Base-by-base conservation (phyloP, 2,888 invertebrate species). In the Phyto melanocephala region DNA sequence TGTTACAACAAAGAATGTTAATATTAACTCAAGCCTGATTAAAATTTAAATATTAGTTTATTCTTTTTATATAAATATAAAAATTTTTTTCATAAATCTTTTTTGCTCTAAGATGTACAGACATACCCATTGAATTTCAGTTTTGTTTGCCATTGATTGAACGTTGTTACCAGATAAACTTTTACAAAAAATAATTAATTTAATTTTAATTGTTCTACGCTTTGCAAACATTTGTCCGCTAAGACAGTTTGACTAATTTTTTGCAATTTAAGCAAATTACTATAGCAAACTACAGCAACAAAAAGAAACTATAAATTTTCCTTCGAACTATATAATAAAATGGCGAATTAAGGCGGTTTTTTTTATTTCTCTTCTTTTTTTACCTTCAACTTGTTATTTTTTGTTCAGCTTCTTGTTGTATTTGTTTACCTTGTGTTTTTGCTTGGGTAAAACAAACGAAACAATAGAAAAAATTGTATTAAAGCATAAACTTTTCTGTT, bases 401-500 rank as follows among this genome's bases (percentile, higher is more conserved):
- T 28, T 28, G 28, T 28, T 28, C 6, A 5, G 6, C 33, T 47
- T 22, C 15, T 17, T 15, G 7, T 22, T 65, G 20, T n/a, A 35
- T 17, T 35, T 50, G n/a, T 35, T 35, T 20, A 50, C 47, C 65
- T 50, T 63, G 13, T 13, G n/a, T 33, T 33, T 65, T 13, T 3
- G 15, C 7, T 17, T 33, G 37, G n/a, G 2, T 22, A 58, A 58
- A 35, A 42, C 15, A 37, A 45, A 58, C 15, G 58, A 67, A 65
- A 20, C 24, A 6, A 15, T 5, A 24, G 5, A 67, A 52, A 37
- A 67, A 67, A 67, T 67, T 67, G 24, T 67, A 20, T 67, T 67
- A 67, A 67, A 52, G 50, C 22, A 24, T 24, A 68, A 68, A 68
- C 40, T 68, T 54, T 68, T 54, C 11, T 68, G 24, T 54, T 54